Base-by-base conservation (phyloP, 35 echinoderm and acorn worm genomes). In the Apostichopus japonicus region DNA sequence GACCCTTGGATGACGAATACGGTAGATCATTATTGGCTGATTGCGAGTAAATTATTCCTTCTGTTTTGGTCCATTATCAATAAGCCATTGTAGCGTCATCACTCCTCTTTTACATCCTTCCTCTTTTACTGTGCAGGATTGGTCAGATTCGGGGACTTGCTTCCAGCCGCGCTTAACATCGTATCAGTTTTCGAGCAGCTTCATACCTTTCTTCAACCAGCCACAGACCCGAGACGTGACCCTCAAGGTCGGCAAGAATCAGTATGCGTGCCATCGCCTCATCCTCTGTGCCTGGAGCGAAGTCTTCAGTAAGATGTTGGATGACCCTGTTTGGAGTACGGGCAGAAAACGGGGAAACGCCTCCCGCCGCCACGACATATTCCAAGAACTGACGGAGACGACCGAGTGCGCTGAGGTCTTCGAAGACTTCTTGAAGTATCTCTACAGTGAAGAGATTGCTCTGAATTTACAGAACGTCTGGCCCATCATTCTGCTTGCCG, bases 211-310 rank as follows among this genome's bases (percentile, higher is more conserved):
- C 51, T 94, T 92, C 82, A 87, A 94, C 65, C 61, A 96, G 3
- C 72, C 92, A 7, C 81, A 55, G 5, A 88, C 77, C 11, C 92
- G 95, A 67, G 95, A 96, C 56, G 84, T 96, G 13, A 96, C 90
- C 19, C 51, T 96, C 2, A 79, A 90, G 8, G 90, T 96, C 0
- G 95, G 93, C 8, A 55, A 24, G 24, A 44, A 70, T 53, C 33
- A 51, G 81, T 96, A 92, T 86, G 71, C 91, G 19, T 90, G 89
- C 58, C 95, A 96, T 56, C 84, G 86, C 27, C 81, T 96, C 7
- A 72, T 96, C 51, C 93, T 94, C 61, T 80, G 93, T 90, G 93
- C 93, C 4, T 96, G 95, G 95, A 94, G 93, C 82, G 95, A 96
- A 63, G 90, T 96, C n/a, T 96, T 96, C 84, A 87, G 84, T 23